Conservation (phyloP, 2,797 vertebrate species). For the Pseudopleuronectes americanus region DNA sequence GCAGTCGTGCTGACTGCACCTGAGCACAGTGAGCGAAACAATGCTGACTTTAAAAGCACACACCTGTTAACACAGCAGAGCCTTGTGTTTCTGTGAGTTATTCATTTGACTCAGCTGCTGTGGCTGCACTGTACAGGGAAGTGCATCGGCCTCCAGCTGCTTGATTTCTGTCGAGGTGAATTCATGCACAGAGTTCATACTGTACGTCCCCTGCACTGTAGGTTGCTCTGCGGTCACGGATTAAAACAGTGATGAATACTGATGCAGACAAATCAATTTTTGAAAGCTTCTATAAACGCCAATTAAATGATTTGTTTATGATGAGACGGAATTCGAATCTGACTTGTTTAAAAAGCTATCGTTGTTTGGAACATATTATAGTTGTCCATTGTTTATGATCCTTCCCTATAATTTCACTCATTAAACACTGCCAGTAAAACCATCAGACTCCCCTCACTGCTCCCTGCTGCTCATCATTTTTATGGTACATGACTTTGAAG, state of each 20-base stretch:
- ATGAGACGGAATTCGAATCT: neutral
- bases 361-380: neutral
- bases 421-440: conserved; percentile 17
- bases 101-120: conserved; percentile 47
- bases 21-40: conserved; percentile 25
- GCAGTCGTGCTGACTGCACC: conserved; percentile 6
- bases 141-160: conserved; percentile 41
- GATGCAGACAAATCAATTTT: conserved; percentile 7
- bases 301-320: conserved; percentile 1
- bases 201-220: conserved; percentile 38
- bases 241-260: conserved; percentile 3
- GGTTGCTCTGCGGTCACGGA: conserved; percentile 9
- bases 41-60: conserved; percentile 34
- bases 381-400: conserved; percentile 8
- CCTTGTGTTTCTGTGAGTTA: conserved; percentile 22
- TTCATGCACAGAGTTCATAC: conserved; percentile 40
- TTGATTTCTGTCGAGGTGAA: conserved; percentile 40
- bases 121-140: conserved; percentile 27
- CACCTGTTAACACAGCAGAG: conserved; percentile 23
- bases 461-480: conserved; percentile 55
- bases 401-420: conserved; percentile 10
- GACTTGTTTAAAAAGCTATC: neutral
- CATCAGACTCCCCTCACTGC: conserved; percentile 18
- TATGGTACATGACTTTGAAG: conserved; percentile 59
- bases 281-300: neutral